Conservation (phyloP, 2,113 vertebrate genomes). For the Polyodon spathula region DNA sequence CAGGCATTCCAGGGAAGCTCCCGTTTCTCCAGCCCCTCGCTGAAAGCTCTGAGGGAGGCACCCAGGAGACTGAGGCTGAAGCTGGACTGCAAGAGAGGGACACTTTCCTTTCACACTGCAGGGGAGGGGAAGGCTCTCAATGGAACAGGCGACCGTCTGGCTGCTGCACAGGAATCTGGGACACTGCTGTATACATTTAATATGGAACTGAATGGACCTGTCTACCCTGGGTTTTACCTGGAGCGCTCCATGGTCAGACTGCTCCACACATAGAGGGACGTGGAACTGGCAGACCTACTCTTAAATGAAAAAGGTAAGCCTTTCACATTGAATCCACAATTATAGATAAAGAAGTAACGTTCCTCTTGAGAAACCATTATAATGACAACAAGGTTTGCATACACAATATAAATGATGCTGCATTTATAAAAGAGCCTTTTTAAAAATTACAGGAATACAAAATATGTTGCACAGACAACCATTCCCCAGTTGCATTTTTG, state of each 20-base stretch:
- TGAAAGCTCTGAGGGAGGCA: constrained; percentile 1
- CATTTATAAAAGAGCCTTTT: no score
- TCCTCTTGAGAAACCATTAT: no score
- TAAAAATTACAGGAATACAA: no score
- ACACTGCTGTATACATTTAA: constrained; percentile 10
- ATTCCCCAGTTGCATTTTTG: no score
- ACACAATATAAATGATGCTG: no score
- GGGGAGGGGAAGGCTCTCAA: not conserved
- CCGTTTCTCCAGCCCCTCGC: constrained; percentile 1
- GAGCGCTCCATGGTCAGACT: constrained; percentile 13
- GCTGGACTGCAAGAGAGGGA: constrained; percentile 14
- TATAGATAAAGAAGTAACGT: no score
- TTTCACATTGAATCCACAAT: no score
- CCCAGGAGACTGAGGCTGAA: constrained; percentile 8
- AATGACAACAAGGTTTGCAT: no score
- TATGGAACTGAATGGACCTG: constrained; percentile 12
- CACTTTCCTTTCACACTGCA: constrained; percentile 8
- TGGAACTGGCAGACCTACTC: no score
- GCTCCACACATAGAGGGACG: no score
- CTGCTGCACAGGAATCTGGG: not conserved
- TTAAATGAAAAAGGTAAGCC: no score
- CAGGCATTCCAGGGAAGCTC: constrained; percentile 13
- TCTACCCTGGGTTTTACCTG: constrained; percentile 18
- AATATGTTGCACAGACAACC: no score
- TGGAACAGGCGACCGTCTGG: not conserved